phyloP scores from a whole-genome alignment of 1,140 invertebrate species.

The Stegodyphus mimosarum region DNA sequence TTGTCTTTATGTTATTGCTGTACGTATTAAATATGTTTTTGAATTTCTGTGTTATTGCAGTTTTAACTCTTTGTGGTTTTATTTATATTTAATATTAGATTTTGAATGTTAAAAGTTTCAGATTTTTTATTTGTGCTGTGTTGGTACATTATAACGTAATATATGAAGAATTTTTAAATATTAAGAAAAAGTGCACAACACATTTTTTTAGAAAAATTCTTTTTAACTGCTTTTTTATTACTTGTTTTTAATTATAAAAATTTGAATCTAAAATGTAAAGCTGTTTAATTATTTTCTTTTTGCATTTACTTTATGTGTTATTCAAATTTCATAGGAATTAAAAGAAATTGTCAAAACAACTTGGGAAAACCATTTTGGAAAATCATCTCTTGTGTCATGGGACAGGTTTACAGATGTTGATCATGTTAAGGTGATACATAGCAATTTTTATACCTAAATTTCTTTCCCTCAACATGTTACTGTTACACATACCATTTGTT shows the following conservation, averaged over 20 bases:
- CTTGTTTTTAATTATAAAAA: too few species aligned
- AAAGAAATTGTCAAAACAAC: constrained; percentile 67
- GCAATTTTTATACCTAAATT: too few species aligned
- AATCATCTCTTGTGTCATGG: constrained; percentile 71
- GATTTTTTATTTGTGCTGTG: too few species aligned
- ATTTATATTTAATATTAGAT: too few species aligned
- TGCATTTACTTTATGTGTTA: neutral
- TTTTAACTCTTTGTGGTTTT: too few species aligned
- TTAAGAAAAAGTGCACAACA: neutral
- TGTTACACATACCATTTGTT: too few species aligned
- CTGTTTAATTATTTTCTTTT: neutral
- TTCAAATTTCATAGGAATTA: constrained; percentile 65
- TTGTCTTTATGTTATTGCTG: too few species aligned
- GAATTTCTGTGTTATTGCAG: too few species aligned
- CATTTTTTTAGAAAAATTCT: neutral
- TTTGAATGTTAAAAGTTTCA: too few species aligned
- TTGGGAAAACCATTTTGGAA: constrained; percentile 69
- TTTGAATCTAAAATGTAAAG: neutral
- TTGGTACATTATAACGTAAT: neutral
- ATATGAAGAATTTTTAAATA: neutral
- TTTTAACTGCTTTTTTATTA: too few species aligned
- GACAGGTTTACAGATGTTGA: constrained; percentile 70
- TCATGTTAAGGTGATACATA: constrained; percentile 69
- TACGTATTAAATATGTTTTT: too few species aligned
- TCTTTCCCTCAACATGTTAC: too few species aligned